A percentile compares a stretch with the other conserved stretches of the same genome.
These are phyloP conservation scores for Dromas ardeola DNA, from an alignment of 2,113 vertebrate species.

Conservation along the genomic window DNA sequence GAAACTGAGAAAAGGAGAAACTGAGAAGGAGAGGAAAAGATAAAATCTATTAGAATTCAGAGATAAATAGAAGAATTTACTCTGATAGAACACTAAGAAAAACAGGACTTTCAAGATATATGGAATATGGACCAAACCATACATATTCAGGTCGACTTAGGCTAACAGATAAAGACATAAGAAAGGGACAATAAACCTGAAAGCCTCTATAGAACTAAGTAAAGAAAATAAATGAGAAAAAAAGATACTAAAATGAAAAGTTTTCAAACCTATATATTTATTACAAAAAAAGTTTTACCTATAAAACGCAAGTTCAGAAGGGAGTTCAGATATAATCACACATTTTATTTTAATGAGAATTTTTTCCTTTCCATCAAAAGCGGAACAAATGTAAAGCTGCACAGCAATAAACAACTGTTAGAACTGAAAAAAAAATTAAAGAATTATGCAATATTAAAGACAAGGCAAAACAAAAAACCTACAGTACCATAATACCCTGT, in stretches of 20 bases:
- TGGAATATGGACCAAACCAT: not conserved
- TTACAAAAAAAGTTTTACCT: not conserved
- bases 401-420: not conserved
- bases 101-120: not conserved
- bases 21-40: not conserved
- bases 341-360: not conserved
- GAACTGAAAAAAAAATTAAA: rapidly evolving
- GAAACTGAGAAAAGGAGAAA: not conserved
- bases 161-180: not conserved
- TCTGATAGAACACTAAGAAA: not conserved
- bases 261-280: not conserved
- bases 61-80: not conserved
- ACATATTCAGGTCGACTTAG: not conserved
- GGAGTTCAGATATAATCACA: not conserved
- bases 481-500: not conserved
- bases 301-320: not conserved
- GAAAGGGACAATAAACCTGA: not conserved
- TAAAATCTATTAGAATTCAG: not conserved
- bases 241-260: not conserved
- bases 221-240: not conserved
- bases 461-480: not conserved
- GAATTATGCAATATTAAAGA: not conserved
- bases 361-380: not conserved
- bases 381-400: not conserved
- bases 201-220: not conserved